Evolutionary conservation across 2,888 invertebrate genomes (phyloP), one percentile per base, ranked within the genome.

Genomic region (Geotrupes spiniger): DNA sequence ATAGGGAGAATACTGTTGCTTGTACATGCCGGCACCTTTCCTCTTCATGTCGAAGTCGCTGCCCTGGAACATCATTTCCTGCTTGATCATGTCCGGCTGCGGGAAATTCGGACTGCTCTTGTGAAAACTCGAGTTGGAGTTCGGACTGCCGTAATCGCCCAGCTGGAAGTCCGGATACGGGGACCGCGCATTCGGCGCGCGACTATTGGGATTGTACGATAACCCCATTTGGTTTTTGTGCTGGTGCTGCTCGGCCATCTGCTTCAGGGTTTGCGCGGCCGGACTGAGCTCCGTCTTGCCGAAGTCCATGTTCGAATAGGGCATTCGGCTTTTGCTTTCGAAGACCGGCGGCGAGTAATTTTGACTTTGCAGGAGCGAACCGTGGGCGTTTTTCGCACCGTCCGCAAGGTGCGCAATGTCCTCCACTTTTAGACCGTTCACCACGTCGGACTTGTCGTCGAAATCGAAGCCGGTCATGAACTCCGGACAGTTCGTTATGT

Each of bases 201-300:
- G 63, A 40, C 51, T 70, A 33, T 72, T 71, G 2, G 78, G 75
- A 56, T 76, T 77, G 58, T 77, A 78, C 1, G 74, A 70, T 26
- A 83, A 76, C 1, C 87, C 86, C 69, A 85, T 77, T 58, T 83
- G 84, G 56, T 80, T 51, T 69, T 88, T 87, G 73, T 91, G 92
- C 74, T 94, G 94, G 74, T 95, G 95, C 72, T 95, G 95, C 70
- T 95, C 94, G 28, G 95, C 95, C 94, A 95, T 94, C 66, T 95
- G 94, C 70, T 95, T 95, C 42, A 96, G 77, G 1, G 94, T 95
- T 75, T 95, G 93, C 39, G 95, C 94, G 1, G 96, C 96, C 15
- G 94, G 90, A 50, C 92, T 92, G 71, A 89, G 78, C 70, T 91
- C 90, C 27, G 70, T 72, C 57, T 74, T 74, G 28, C 65, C 58